Evolutionary conservation across 2,888 invertebrate species (phyloP), one percentile per base, ranked within the genome.

Genomic region (Trachelus troglodyta): DNA sequence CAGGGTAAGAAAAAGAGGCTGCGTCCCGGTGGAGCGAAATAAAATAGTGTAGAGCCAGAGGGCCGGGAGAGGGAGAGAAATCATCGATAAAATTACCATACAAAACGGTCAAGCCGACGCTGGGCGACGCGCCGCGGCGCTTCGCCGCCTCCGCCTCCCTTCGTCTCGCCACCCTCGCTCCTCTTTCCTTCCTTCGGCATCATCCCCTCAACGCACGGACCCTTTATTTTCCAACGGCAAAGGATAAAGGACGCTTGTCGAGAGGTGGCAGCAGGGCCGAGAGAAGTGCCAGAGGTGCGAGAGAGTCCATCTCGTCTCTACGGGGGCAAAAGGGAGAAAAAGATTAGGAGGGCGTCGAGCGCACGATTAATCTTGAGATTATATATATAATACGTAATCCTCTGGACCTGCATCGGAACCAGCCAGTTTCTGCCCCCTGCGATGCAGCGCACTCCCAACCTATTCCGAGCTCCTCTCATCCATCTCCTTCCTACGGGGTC

Each of bases 41-140:
- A 71, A 71, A 71, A 71, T 34, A 9, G 71, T 71, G 23, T 12
- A 30, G 56, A 31, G 31, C 31, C 33, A 12, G 12, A 34, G 34
- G 9, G 31, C 9, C 23, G 68, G 82, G 81, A 79, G 77, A 31
- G 80, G 76, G 77, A 74, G 81, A 81, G 81, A 79, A 81, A 80
- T 81, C 82, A 78, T 81, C 82, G 84, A 85, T 84, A 81, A 84
- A 83, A 87, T 87, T 87, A 85, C 81, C 87, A 87, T 87, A 87
- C 81, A 85, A 85, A 87, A 84, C 82, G 87, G 84, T 85, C 85
- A 83, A 83, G 83, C 79, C 77, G 71, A 71, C 34, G 31, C 75
- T 12, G 23, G 69, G 69, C 31, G 31, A 31, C 71, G 31, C 71
- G 34, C 31, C 34, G 33, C 33, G 71, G 71, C 31, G 71, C 74